These are phyloP conservation scores for Bathynomus jamesi DNA, from an alignment of 1,140 invertebrate species.

Conservation along the genomic window DNA sequence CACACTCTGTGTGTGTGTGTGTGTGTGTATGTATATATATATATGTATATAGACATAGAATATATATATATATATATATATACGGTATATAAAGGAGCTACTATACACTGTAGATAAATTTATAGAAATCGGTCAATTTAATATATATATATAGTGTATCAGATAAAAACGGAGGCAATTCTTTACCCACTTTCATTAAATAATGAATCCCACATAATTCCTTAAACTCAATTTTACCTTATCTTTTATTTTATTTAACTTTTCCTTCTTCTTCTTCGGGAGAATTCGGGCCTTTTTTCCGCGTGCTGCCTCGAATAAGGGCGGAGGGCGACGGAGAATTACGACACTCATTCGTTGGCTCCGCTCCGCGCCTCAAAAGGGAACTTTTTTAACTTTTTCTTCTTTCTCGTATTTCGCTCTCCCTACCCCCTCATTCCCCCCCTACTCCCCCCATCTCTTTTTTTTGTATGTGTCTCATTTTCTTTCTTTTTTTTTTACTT, in stretches of 20 bases:
- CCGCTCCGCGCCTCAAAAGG: not conserved
- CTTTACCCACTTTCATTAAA: not conserved
- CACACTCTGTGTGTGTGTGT: not conserved
- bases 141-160: not conserved
- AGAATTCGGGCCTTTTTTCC: not conserved
- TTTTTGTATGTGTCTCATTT: too few species aligned
- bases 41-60: not conserved
- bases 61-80: slow-evolving; percentile 3
- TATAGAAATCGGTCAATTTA: too few species aligned
- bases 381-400: not conserved
- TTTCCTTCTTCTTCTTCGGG: not conserved
- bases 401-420: not conserved
- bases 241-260: not conserved
- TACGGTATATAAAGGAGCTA: not conserved
- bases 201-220: slow-evolving; percentile 1
- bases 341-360: not conserved
- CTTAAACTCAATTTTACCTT: not conserved
- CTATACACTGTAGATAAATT: not conserved
- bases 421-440: not conserved
- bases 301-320: not conserved
- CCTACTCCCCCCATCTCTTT: not conserved
- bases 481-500: not conserved
- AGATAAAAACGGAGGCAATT: not conserved
- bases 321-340: not conserved
- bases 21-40: not conserved